Percentiles rank a stretch among this genome's conserved stretches.
Conservation (phyloP, 2,888 invertebrate genomes). For the Tetranychus piercei region DNA sequence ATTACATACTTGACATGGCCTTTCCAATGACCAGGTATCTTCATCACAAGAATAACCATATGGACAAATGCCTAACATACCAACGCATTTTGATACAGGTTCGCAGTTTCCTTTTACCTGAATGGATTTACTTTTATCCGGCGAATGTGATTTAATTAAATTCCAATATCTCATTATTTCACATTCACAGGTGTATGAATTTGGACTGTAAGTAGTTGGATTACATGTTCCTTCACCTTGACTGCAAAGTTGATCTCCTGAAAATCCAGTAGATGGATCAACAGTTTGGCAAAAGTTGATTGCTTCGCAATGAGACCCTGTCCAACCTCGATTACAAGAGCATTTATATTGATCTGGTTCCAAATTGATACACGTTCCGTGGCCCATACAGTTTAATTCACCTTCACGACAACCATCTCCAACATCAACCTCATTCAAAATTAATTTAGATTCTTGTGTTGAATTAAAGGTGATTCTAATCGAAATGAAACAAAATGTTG, state of each 20-base stretch:
- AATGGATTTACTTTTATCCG: not conserved
- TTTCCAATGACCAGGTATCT: not conserved
- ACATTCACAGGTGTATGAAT: not conserved
- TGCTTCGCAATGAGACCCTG: not conserved
- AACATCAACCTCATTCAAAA: not conserved
- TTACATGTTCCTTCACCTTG: not conserved
- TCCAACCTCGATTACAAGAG: not conserved
- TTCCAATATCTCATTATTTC: not conserved
- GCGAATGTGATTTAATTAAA: not conserved
- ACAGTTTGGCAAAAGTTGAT: not conserved
- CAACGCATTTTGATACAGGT: not conserved
- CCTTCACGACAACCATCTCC: not conserved
- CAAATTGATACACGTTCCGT: not conserved
- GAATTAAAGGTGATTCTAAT: not conserved
- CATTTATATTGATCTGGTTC: not conserved
- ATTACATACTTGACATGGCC: not conserved
- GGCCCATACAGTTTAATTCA: not conserved
- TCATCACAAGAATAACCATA: not conserved
- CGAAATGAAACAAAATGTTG: not conserved
- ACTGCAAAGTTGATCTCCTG: not conserved
- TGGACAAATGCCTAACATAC: not conserved
- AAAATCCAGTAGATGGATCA: not conserved
- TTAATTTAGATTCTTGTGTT: not conserved
- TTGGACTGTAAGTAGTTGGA: not conserved
- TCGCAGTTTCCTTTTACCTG: not conserved